Base-by-base conservation (phyloP, 2,797 vertebrate species). In the Enteromius afrohamiltoni region DNA sequence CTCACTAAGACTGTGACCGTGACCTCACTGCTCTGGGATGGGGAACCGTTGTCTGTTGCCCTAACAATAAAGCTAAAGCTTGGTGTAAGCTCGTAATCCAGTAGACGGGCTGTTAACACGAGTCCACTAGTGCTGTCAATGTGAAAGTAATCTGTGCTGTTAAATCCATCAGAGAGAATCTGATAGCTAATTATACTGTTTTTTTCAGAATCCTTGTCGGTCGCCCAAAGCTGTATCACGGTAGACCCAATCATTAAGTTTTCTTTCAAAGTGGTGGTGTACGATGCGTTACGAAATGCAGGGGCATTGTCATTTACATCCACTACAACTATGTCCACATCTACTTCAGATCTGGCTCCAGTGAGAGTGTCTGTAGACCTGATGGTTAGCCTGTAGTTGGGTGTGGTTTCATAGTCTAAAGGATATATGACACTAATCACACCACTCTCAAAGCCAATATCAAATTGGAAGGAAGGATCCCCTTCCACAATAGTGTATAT, bases 221-320 rank as follows among this genome's bases (percentile, higher is more conserved):
- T 95, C 2, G 97, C 96, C 0, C 91, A 92, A 37, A 99, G 95
- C 92, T 94, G 92, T 81, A 96, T 74, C 80, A 97, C 95, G 0
- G 94, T 89, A 0, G 95, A 96, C 79, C 97, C 97, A 26, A 97
- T 89, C 58, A 97, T 95, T 83, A 96, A 94, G 49, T 98, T 98
- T 91, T 99, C 98, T 1, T 96, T 92, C 62, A 99, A 93, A 3
- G 94, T 89, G 17, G 94, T 82, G 3, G 88, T 49, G 73, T 98
- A 99, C 0, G 94, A 94, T 8, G 89, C 92, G 84, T 96, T 94
- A 34, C 83, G 91, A 85, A 99, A 99, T 76, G 95, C 68, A 0
- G 98, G 98, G 17, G 96, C 88, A 87, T 97, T 99, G 86, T 99
- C 98, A 6, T 99, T 99, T 83, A 97, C 93, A 85, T 99, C 98